Percentiles rank a stretch among this genome's conserved stretches.
These are phyloP conservation scores for Loris lydekkerianus DNA, from an alignment of 2,797 vertebrate species.

Conservation along the genomic window DNA sequence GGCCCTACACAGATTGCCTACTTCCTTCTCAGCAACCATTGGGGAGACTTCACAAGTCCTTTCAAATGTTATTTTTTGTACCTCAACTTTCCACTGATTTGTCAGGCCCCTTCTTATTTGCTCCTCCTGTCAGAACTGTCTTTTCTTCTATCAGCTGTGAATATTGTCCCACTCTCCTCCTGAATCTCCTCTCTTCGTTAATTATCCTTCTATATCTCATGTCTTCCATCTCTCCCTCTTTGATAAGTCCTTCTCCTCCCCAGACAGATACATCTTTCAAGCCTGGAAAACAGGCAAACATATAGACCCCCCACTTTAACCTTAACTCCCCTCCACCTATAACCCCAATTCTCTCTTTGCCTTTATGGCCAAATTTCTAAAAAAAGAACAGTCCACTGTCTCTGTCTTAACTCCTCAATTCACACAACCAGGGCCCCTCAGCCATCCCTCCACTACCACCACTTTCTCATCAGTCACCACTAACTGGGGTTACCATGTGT, in stretches of 20 bases:
- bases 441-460: not conserved
- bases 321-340: not conserved
- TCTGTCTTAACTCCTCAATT: not conserved
- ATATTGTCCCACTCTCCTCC: not conserved
- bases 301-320: not conserved
- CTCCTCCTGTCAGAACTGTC: not conserved
- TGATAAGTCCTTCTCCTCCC: not conserved
- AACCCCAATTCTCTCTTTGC: not conserved
- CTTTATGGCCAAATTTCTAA: not conserved
- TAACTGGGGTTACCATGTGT: not conserved
- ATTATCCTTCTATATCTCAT: not conserved
- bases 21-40: not conserved
- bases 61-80: not conserved
- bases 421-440: not conserved
- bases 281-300: conserved; percentile 10
- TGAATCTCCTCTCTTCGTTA: not conserved
- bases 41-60: not conserved
- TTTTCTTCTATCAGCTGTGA: not conserved
- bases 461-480: not conserved
- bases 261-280: not conserved
- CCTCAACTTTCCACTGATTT: not conserved
- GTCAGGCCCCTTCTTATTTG: not conserved
- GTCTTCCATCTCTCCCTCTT: not conserved
- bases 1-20: not conserved
- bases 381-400: not conserved